These are phyloP conservation scores for Myotis pilosus DNA, from an alignment of 2,797 vertebrate genomes.

Conservation along the genomic window DNA sequence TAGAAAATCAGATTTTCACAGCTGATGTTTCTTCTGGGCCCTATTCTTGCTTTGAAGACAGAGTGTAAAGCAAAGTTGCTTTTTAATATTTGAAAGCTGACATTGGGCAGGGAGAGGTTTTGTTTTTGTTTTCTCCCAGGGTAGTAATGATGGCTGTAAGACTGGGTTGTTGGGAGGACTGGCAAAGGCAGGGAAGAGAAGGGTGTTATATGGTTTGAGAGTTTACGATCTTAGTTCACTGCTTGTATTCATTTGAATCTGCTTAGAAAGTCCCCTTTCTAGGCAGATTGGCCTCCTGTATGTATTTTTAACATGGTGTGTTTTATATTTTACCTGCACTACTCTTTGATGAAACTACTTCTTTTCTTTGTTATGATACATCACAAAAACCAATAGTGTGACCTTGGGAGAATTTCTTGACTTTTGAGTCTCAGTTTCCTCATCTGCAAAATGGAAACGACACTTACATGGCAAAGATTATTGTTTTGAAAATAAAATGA, in stretches of 20 bases:
- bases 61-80: not conserved
- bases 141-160: not conserved
- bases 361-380: not conserved
- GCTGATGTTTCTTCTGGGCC: constrained; percentile 6
- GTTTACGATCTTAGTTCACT: not conserved
- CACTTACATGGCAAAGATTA: not conserved
- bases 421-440: constrained; percentile 29
- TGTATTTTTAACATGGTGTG: not conserved
- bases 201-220: not conserved
- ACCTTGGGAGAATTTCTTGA: constrained; percentile 16
- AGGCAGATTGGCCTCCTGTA: not conserved
- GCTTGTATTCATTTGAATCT: not conserved
- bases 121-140: not conserved
- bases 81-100: constrained; percentile 42
- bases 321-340: not conserved
- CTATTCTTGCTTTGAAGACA: not conserved
- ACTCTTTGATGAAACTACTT: not conserved
- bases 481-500: not conserved
- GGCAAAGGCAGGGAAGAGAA: not conserved
- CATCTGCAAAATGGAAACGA: constrained; percentile 23
- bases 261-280: constrained; percentile 12
- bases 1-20: not conserved
- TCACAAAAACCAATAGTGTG: not conserved
- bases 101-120: not conserved
- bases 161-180: not conserved